Conservation (phyloP, 2,888 invertebrate genomes). For the Lithophane ornitopus region DNA sequence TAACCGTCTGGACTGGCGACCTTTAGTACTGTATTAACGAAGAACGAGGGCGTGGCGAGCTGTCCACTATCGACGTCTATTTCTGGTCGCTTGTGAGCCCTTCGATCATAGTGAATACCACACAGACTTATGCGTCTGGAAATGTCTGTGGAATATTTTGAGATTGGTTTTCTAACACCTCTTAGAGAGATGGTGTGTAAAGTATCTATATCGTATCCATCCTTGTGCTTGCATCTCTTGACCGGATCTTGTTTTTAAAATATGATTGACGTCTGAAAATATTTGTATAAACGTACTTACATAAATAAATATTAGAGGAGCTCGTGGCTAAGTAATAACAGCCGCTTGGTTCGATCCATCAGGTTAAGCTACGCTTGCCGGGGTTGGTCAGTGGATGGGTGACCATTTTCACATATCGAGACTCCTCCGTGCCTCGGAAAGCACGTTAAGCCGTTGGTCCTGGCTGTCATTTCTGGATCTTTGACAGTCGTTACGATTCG, state of each 20-base stretch:
- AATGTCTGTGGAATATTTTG: constrained; percentile 6
- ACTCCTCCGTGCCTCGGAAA: too few species aligned
- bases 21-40: constrained; percentile 49
- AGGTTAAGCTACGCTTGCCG: too few species aligned
- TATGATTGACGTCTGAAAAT: background rate
- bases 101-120: constrained; percentile 51
- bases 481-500: too few species aligned
- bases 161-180: background rate
- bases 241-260: background rate
- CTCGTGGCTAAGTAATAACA: too few species aligned
- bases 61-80: constrained; percentile 54
- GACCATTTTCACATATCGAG: too few species aligned
- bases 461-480: too few species aligned
- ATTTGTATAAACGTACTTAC: background rate
- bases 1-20: constrained; percentile 42
- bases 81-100: constrained; percentile 60
- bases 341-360: too few species aligned
- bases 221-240: background rate
- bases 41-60: constrained; percentile 55
- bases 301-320: too few species aligned
- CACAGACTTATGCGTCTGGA: constrained; percentile 42
- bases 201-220: background rate
- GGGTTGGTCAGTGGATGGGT: too few species aligned
- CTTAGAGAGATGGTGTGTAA: background rate
- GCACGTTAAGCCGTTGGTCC: too few species aligned